Conservation (phyloP, 2,888 invertebrate genomes). For the Hanleya hanleyi region DNA sequence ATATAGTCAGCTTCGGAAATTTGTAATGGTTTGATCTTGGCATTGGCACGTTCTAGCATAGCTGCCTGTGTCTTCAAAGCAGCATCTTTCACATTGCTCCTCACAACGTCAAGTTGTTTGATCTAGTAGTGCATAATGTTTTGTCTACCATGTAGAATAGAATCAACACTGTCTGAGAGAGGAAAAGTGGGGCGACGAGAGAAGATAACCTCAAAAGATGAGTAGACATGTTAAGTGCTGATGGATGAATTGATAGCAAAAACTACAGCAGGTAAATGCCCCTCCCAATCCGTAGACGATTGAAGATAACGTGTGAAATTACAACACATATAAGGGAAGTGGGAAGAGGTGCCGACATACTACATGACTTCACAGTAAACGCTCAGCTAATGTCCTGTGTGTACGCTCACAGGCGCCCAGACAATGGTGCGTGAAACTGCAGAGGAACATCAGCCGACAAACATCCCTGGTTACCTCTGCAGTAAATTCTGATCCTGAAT, state of each 20-base stretch:
- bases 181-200: neutral
- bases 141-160: neutral
- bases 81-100: neutral
- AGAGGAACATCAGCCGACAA: neutral
- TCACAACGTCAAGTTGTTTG: neutral
- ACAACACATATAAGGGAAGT: too few species aligned
- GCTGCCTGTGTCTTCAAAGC: conserved; percentile 8
- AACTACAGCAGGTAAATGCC: neutral
- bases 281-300: neutral
- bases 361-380: too few species aligned
- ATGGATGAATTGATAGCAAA: conserved; percentile 2
- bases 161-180: neutral
- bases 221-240: neutral
- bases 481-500: conserved; percentile 9
- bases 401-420: conserved; percentile 1
- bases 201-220: conserved; percentile 17
- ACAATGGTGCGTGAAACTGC: conserved; percentile 6
- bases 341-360: too few species aligned
- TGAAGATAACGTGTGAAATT: neutral
- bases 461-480: neutral
- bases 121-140: neutral
- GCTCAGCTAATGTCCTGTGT: neutral
- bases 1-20: conserved; percentile 35
- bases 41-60: conserved; percentile 19
- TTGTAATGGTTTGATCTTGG: neutral